Conservation (phyloP, 2,888 invertebrate species). For the Eilema depressum region DNA sequence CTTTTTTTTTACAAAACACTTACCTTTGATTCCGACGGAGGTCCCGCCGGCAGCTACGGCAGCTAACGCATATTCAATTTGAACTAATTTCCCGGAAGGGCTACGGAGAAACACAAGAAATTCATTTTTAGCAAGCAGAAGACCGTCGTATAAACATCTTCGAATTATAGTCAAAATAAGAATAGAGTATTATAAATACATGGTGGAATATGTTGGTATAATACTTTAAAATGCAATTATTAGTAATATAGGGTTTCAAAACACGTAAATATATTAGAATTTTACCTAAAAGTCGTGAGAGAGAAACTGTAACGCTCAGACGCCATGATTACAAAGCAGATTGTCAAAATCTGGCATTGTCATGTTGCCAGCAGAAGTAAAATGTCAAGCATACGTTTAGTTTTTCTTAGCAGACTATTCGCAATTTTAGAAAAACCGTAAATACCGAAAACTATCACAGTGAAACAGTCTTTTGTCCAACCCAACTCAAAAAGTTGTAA, state of each 20-base stretch:
- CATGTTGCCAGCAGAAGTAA: conserved; percentile 58
- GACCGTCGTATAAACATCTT: neutral
- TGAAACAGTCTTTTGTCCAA: too few relatives aligned
- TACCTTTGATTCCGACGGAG: conserved; percentile 99
- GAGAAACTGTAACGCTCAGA: conserved; percentile 99
- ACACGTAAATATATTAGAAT: conserved; percentile 59
- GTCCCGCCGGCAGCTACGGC: conserved; percentile 99
- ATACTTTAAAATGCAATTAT: neutral
- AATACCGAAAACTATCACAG: too few relatives aligned
- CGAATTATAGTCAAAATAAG: conserved; percentile 16
- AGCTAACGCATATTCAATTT: conserved; percentile 99
- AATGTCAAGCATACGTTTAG: conserved; percentile 44
- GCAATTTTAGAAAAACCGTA: neutral
- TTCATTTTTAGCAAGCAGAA: conserved; percentile 31
- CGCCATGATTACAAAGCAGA: conserved; percentile 93
- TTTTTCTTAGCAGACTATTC: neutral
- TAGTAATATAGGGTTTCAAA: conserved; percentile 19
- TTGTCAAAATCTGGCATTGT: conserved; percentile 65
- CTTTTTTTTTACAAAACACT: conserved; percentile 34
- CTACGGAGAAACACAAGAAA: conserved; percentile 86
- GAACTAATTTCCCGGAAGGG: conserved; percentile 99
- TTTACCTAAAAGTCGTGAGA: conserved; percentile 91
- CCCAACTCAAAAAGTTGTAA: too few relatives aligned
- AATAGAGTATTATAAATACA: conserved; percentile 1
- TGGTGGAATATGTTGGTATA: neutral